Evolutionary conservation across 2,113 vertebrate genomes (phyloP).

Genomic region (Bubo blakistoni): DNA sequence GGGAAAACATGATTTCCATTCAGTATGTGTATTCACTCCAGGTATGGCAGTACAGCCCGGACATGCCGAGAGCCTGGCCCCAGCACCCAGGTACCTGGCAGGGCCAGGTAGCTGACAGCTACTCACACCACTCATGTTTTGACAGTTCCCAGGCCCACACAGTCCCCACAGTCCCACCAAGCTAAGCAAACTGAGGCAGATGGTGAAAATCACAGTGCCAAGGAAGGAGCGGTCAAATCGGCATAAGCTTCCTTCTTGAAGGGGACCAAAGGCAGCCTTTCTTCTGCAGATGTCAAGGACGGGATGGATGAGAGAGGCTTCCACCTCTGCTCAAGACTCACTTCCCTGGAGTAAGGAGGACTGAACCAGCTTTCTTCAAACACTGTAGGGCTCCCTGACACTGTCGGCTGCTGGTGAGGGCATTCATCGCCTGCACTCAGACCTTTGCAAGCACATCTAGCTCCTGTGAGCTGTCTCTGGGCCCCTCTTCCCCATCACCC

Average conservation of each 20-base stretch:
- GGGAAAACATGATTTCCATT: neutral
- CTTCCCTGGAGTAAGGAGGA: neutral
- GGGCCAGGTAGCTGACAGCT: neutral
- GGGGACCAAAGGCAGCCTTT: neutral
- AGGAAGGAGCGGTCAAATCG: neutral
- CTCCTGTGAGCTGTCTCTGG: neutral
- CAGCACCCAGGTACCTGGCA: neutral
- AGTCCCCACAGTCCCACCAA: neutral
- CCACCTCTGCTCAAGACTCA: neutral
- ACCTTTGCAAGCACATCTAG: neutral
- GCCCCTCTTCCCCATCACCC: too few species aligned
- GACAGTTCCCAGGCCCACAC: neutral
- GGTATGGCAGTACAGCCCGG: neutral
- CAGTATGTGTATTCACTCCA: rapidly evolving
- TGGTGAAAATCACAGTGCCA: neutral
- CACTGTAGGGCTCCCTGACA: neutral
- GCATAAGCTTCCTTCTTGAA: neutral
- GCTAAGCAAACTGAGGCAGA: neutral
- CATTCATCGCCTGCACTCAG: neutral
- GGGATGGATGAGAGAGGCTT: neutral
- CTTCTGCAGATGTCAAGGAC: neutral
- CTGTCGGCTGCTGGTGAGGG: neutral
- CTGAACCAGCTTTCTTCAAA: neutral
- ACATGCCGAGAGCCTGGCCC: too few species aligned
- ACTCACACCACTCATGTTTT: neutral